Conservation (phyloP, 2,797 vertebrate genomes). For the Prionace glauca region DNA sequence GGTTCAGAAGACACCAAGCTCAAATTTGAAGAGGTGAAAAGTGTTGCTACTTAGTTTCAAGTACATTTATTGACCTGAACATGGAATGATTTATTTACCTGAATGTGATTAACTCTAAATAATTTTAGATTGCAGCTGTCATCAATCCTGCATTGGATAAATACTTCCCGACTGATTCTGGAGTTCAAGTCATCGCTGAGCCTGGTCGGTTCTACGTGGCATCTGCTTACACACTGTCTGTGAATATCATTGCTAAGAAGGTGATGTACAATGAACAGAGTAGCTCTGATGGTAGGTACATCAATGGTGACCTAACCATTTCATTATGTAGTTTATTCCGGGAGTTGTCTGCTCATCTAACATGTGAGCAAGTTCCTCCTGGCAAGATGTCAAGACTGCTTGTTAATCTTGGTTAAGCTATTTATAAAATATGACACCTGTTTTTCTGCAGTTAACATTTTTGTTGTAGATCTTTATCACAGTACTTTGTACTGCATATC, state of each 20-base stretch:
- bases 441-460: not conserved
- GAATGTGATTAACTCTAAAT: not conserved
- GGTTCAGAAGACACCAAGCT: conserved; percentile 84
- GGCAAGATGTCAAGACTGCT: not conserved
- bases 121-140: conserved; percentile 72
- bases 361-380: not conserved
- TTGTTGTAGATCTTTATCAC: not conserved
- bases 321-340: not conserved
- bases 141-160: conserved; percentile 88
- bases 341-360: too few relatives aligned
- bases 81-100: not conserved
- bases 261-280: conserved; percentile 77
- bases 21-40: conserved; percentile 90
- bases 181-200: conserved; percentile 79
- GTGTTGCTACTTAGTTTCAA: not conserved
- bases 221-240: conserved; percentile 85
- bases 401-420: not conserved
- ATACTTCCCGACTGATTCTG: conserved; percentile 79
- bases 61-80: not conserved
- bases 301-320: not conserved
- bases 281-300: conserved; percentile 67
- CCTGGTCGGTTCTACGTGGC: conserved; percentile 92
- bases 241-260: conserved; percentile 95
- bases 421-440: not conserved
- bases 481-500: not conserved